Base-by-base conservation (phyloP, 2,797 vertebrate genomes). In the Apodemus agrarius region DNA sequence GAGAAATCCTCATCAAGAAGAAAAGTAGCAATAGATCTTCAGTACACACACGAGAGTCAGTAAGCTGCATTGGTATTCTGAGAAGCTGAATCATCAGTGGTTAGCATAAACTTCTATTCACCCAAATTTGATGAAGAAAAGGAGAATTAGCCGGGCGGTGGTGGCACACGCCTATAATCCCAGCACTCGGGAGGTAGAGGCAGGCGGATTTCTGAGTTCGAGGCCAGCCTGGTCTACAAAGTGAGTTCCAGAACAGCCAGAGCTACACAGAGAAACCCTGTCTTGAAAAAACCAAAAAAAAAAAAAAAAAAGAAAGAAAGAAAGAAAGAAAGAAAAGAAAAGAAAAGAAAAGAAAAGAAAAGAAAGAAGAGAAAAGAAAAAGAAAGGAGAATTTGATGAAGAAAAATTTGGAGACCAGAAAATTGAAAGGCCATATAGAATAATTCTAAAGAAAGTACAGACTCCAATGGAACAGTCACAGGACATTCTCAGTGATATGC, bases 121-220 rank as follows among this genome's bases (percentile, higher is more conserved):
- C 12, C 65, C 40, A 69, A 92, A 57, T 24, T 29, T 52, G 31
- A 69, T 40, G 26, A 92, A 22, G n/a, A 87, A 95, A 93, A 26
- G 11, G 61, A 3, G 37, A 84, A 90, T 29, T 52, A n/a, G n/a
- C n/a, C n/a, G n/a, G n/a, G n/a, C n/a, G n/a, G n/a, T n/a, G n/a
- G n/a, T n/a, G n/a, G n/a, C n/a, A n/a, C n/a, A n/a, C n/a, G n/a
- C n/a, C n/a, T n/a, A n/a, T n/a, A n/a, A n/a, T n/a, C n/a, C n/a
- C n/a, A n/a, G n/a, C n/a, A n/a, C n/a, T n/a, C n/a, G n/a, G n/a
- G n/a, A n/a, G n/a, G n/a, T n/a, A n/a, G n/a, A n/a, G n/a, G n/a
- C n/a, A n/a, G n/a, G n/a, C n/a, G n/a, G n/a, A n/a, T n/a, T n/a
- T n/a, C n/a, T n/a, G n/a, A n/a, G n/a, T n/a, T n/a, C n/a, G n/a